Percentiles rank a stretch among this genome's conserved stretches.
phyloP scores from a whole-genome alignment of 2,888 invertebrate genomes.

The Dastarcus helophoroides region DNA sequence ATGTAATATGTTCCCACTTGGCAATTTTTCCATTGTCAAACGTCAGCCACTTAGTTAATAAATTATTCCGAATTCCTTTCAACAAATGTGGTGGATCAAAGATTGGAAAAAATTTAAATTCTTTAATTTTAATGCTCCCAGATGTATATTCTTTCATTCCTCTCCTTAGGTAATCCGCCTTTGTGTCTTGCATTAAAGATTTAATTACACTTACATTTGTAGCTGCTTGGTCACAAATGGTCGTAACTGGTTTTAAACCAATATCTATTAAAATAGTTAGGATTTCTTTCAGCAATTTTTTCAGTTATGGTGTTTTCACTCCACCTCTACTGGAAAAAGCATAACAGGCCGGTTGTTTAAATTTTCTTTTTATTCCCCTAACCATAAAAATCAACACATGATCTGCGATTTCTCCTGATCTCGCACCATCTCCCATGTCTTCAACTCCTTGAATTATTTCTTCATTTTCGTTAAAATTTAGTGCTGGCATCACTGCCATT shows the following conservation, averaged over 20 bases:
- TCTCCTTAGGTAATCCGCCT: conserved; percentile 6
- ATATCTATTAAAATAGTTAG: conserved; percentile 9
- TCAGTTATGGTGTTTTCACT: conserved; percentile 10
- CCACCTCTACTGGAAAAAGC: conserved; percentile 10
- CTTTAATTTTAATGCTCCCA: conserved; percentile 8
- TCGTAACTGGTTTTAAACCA: conserved; percentile 11
- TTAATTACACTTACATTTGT: conserved; percentile 7
- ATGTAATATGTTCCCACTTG: conserved; percentile 12
- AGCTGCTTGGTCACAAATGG: conserved; percentile 12
- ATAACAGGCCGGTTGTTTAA: conserved; percentile 9
- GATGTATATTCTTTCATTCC: conserved; percentile 4
- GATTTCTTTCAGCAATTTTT: conserved; percentile 8
- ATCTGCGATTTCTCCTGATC: conserved; percentile 8
- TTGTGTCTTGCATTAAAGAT: conserved; percentile 9
- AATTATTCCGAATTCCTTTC: conserved; percentile 13
- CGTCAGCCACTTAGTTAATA: conserved; percentile 7
- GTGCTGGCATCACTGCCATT: conserved; percentile 3
- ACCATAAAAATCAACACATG: conserved; percentile 14
- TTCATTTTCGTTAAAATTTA: conserved; percentile 10
- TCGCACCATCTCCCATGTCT: conserved; percentile 8
- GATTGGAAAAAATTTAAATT: conserved; percentile 11
- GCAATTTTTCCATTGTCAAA: conserved; percentile 9
- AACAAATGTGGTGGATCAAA: conserved; percentile 12
- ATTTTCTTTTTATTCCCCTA: conserved; percentile 9
- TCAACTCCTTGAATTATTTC: conserved; percentile 11